phyloP scores from a whole-genome alignment of 2,888 invertebrate genomes.

The Mactromeris polynyma region DNA sequence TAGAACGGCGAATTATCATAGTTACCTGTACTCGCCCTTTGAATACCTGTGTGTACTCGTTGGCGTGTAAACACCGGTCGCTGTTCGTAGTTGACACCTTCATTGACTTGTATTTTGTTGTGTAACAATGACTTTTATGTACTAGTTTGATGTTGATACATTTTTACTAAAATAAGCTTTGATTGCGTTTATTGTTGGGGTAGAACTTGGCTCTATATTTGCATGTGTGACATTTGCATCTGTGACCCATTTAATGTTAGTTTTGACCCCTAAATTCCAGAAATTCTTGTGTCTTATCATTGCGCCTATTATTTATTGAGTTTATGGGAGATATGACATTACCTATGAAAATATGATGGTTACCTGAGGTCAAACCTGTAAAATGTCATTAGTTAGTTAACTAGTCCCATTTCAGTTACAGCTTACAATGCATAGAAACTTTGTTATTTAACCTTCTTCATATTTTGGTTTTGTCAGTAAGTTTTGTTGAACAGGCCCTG shows the following conservation, averaged over 20 bases:
- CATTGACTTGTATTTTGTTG: neutral
- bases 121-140: neutral
- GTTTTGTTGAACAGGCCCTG: too few relatives aligned
- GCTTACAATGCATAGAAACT: too few relatives aligned
- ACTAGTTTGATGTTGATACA: neutral
- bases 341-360: too few relatives aligned
- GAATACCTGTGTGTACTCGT: conserved; percentile 26
- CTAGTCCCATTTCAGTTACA: too few relatives aligned
- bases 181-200: neutral
- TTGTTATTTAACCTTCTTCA: too few relatives aligned
- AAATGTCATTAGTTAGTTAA: too few relatives aligned
- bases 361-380: too few relatives aligned
- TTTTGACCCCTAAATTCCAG: neutral
- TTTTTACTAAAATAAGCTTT: neutral
- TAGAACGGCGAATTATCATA: neutral
- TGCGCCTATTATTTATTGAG: too few relatives aligned
- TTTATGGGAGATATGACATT: too few relatives aligned
- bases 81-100: neutral
- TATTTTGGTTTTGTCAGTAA: too few relatives aligned
- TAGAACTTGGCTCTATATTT: neutral
- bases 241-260: neutral
- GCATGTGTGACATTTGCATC: neutral
- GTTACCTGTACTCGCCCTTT: conserved; percentile 4
- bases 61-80: conserved; percentile 13
- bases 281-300: neutral